Conservation (phyloP, 2,797 vertebrate genomes). For the Luscinia luscinia region DNA sequence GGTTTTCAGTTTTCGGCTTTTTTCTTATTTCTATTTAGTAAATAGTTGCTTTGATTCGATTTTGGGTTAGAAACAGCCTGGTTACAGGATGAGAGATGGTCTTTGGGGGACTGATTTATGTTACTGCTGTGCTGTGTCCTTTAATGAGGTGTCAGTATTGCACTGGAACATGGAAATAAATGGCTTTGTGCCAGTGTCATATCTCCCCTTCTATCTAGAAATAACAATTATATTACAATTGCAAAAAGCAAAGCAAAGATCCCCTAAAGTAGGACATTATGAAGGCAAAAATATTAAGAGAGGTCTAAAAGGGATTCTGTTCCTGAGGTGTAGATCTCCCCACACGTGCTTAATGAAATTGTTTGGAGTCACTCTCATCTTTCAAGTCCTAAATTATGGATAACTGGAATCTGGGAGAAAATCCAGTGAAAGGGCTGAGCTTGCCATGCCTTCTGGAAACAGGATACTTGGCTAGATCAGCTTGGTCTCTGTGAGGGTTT, state of each 20-base stretch:
- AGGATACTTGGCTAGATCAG: not conserved
- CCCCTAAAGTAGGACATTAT: not conserved
- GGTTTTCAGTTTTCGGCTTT: not conserved
- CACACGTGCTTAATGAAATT: not conserved
- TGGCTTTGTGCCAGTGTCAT: not conserved
- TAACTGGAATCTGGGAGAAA: not conserved
- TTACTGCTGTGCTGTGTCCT: not conserved
- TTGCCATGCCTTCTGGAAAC: not conserved
- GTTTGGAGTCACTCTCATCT: not conserved
- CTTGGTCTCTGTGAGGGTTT: not conserved
- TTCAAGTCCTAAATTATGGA: not conserved
- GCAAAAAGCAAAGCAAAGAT: not conserved
- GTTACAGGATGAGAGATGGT: not conserved
- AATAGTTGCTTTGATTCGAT: not conserved
- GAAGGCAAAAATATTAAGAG: not conserved
- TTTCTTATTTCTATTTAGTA: not conserved
- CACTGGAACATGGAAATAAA: not conserved
- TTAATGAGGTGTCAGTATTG: not conserved
- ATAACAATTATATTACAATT: not conserved
- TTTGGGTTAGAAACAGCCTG: not conserved
- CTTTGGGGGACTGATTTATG: not conserved
- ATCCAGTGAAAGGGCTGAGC: not conserved
- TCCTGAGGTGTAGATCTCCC: not conserved
- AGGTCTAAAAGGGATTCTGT: not conserved
- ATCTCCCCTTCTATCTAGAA: not conserved